A percentile compares a stretch with the other conserved stretches of the same genome.
Conservation (phyloP, 2,113 vertebrate genomes). For the Malaclemys terrapin region DNA sequence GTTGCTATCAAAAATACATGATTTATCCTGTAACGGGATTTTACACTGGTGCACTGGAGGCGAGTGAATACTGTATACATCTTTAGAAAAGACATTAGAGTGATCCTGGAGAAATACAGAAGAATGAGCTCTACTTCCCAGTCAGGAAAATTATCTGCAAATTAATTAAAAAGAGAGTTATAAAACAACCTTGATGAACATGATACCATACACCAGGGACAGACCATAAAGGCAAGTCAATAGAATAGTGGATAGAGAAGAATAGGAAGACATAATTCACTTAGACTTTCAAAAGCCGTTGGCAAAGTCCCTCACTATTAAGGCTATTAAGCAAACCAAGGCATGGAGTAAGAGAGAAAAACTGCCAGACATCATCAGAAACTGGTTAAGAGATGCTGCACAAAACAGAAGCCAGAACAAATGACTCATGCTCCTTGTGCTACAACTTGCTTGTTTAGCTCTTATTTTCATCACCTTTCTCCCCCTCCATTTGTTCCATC, state of each 20-base stretch:
- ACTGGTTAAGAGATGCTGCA: not conserved
- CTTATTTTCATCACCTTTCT: not conserved
- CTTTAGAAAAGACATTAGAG: not conserved
- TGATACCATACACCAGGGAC: not conserved
- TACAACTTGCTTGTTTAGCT: rapidly evolving
- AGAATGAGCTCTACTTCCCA: not conserved
- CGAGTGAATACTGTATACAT: not conserved
- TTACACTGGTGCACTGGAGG: not conserved
- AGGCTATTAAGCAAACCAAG: not conserved
- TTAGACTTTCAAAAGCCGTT: not conserved
- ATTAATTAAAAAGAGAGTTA: not conserved
- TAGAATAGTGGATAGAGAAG: rapidly evolving
- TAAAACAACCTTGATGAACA: slow-evolving; percentile 6
- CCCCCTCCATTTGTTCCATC: not conserved
- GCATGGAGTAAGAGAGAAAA: not conserved
- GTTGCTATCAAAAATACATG: no score
- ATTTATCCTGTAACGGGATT: not conserved
- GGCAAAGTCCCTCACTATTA: not conserved
- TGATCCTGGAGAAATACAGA: not conserved
- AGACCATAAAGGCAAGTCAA: not conserved
- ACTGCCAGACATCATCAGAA: not conserved
- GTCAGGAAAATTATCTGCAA: not conserved
- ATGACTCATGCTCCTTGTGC: not conserved
- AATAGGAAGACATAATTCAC: rapidly evolving
- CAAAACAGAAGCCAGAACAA: not conserved